Base-by-base conservation (phyloP, 2,888 invertebrate species). In the Ennomos fuscantarius region DNA sequence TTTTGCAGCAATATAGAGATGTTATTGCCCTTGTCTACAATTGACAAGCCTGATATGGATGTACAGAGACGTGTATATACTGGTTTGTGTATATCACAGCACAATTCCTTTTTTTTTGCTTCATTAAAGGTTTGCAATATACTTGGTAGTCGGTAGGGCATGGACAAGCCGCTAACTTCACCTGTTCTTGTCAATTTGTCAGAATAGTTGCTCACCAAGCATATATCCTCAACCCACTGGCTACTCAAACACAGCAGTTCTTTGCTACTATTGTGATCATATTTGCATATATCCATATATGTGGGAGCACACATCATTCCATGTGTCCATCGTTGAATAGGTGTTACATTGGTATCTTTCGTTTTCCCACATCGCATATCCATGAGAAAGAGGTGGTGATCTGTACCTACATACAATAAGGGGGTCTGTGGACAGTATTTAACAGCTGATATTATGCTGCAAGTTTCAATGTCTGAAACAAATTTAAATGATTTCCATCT, bases 291-390 rank as follows among this genome's bases (percentile, higher is more conserved):
- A 6, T 82, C 73, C 37, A 92, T 84, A 47, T 90, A 87, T 1
- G 92, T 81, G 0, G 94, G 93, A 3, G 87, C 73, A 57, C 87
- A 87, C 64, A 91, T 86, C 76, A 94, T 92, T 6, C 93, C 92
- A 63, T 94, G 94, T 0, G 90, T 93, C 94, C 94, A 94, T 58
- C 93, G 84, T 64, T 92, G 93, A 5, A 90, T 72, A 0, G 89
- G 73, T 62, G 76, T 81, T 0, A 82, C 68, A 42, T 79, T 78
- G 2, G 69, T 68, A 12, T 67, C 71, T 6, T 71, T 71, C n/a
- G 43, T 72, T 37, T 72, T 71, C 36, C 65, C 66, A 59, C 75
- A 82, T 9, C 92, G 72, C 59, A 88, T 63, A 63, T 92, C 93
- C 73, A 87, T 74, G 11, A 87, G 60, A 43, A 89, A 86, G 0